Evolutionary conservation across 2,113 vertebrate species (phyloP).

Genomic region (Macrotis lagotis): DNA sequence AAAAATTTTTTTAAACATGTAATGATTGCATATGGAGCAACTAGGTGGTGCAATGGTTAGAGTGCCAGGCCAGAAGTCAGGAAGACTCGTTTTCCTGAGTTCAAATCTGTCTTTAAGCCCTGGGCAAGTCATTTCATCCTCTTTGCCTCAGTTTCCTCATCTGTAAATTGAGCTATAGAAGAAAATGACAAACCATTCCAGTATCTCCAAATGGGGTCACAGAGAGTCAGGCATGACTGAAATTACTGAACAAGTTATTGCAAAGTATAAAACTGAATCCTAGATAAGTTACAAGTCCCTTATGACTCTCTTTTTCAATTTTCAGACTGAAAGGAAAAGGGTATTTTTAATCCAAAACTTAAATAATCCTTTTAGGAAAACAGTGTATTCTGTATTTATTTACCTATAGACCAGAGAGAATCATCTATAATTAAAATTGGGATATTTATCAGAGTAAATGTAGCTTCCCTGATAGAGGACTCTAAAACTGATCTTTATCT

Average conservation of each 20-base stretch:
- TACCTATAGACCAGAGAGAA: conserved; percentile 36
- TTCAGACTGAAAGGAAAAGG: conserved; percentile 33
- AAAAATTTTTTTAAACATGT: conserved; percentile 28
- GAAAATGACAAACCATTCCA: not conserved
- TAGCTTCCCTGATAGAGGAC: conserved; percentile 7
- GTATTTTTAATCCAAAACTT: conserved; percentile 30
- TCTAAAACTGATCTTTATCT: conserved; percentile 14
- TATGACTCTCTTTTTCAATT: conserved; percentile 6
- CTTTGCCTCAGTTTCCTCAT: not conserved
- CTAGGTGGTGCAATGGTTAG: not conserved
- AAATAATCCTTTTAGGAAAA: conserved; percentile 19
- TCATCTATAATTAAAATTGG: conserved; percentile 5
- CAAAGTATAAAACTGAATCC: conserved; percentile 25
- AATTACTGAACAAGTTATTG: not conserved
- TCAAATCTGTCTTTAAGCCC: not conserved
- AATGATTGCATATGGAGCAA: not conserved
- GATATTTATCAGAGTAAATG: conserved; percentile 31
- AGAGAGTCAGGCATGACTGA: not conserved
- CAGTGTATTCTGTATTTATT: not conserved
- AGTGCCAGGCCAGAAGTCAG: not conserved
- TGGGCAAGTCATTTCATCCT: not conserved
- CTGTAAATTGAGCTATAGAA: not conserved
- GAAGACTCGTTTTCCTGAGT: not conserved
- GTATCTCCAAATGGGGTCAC: not conserved
- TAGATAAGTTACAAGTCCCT: conserved; percentile 26